phyloP scores from a whole-genome alignment of 2,797 vertebrate genomes.

The Pachyuromys duprasi region DNA sequence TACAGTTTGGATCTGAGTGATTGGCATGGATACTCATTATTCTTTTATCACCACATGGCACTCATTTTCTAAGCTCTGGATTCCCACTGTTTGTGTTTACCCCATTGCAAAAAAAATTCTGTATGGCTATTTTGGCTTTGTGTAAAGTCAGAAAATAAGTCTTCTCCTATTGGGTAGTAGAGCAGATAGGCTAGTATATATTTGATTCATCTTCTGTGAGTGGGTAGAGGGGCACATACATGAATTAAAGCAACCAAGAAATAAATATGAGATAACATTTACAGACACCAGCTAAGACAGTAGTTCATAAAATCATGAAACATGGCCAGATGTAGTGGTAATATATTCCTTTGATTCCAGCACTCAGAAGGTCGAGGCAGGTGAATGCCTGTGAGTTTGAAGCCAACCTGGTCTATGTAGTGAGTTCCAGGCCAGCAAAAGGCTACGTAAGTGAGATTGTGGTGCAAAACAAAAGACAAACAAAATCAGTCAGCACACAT shows the following conservation, averaged over 20 bases:
- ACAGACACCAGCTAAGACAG: neutral
- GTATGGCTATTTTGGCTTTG: slow-evolving; percentile 35
- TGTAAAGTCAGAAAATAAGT: neutral
- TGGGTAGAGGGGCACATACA: neutral
- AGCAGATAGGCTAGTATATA: neutral
- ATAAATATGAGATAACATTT: neutral
- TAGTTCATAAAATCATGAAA: neutral
- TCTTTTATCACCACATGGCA: slow-evolving; percentile 40
- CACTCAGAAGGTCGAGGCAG: neutral
- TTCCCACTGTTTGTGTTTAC: slow-evolving; percentile 38
- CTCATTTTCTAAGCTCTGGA: slow-evolving; percentile 41
- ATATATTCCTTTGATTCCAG: neutral
- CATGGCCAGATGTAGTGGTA: neutral
- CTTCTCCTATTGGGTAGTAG: neutral
- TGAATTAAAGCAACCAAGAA: neutral
- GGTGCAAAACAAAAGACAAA: neutral
- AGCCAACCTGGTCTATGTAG: neutral
- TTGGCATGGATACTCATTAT: slow-evolving; percentile 1
- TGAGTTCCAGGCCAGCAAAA: neutral
- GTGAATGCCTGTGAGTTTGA: neutral
- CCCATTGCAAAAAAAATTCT: slow-evolving; percentile 18
- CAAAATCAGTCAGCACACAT: neutral
- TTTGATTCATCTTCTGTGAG: neutral
- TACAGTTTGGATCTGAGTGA: slow-evolving; percentile 22
- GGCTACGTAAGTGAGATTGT: neutral